Evolutionary conservation across 2,113 vertebrate genomes (phyloP), one percentile per base, ranked within the genome.

Genomic region (Onychostoma macrolepis): DNA sequence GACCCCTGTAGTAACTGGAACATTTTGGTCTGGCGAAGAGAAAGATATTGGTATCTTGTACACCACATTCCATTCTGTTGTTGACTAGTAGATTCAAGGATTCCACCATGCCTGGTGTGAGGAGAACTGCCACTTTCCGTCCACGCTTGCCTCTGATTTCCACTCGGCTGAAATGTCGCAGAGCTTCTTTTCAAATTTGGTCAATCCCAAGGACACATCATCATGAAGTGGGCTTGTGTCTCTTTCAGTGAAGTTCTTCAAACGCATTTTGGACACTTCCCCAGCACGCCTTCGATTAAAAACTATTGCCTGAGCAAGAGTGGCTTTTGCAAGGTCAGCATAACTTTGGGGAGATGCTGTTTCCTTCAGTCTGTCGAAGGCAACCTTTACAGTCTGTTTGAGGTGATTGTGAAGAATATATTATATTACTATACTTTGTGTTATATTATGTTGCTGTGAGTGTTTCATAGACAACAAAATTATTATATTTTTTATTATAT

Each of bases 91-190:
- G 45, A 41, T 77, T 43, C 69, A 89, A 19, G 1, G 67, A 80
- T 28, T 80, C 45, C 19, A 83, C 48, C 86, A 87, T 85, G n/a
- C 4, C 15, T 53, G 86, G 86, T 36, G 82, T 85, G 9, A 81
- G 50, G 19, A 87, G 50, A 12, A 89, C 77, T 24, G 81, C 38
- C 17, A 83, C 77, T 50, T 89, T 83, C 15, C 71, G 17, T 38
- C 61, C 78, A 30, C 71, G 36, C 83, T 88, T 88, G 24, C 87
- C 89, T 45, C 75, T 63, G 26, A 88, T 87, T 58, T 90, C 87
- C 48, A 88, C 43, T 9, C 33, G 26, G 33, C 45, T 63, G 58
- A 90, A 88, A 45, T 86, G 72, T 4, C 28, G 56, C 87, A 90
- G 15, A 88, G 78, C 28, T 78, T 88, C 63, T 88, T 76, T 81